A percentile compares a stretch with the other conserved stretches of the same genome.
phyloP scores from a whole-genome alignment of 2,113 vertebrate genomes.

The Cercopithecus mona region DNA sequence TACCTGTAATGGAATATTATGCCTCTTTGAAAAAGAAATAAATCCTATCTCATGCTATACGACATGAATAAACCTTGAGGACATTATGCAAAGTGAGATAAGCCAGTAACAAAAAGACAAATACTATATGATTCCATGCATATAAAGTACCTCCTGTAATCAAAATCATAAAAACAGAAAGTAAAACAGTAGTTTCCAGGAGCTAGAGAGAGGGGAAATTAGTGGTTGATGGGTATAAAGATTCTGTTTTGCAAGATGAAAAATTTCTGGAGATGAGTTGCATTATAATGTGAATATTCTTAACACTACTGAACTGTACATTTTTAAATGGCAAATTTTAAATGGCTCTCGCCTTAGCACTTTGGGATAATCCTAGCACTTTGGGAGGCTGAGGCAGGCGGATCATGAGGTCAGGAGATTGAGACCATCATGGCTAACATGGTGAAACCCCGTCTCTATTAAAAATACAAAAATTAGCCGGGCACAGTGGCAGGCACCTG shows the following conservation, averaged over 20 bases:
- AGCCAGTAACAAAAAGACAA: not conserved
- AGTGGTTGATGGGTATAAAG: not conserved
- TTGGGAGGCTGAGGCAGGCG: too few relatives aligned
- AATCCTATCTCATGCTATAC: not conserved
- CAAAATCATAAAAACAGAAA: not conserved
- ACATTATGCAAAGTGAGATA: not conserved
- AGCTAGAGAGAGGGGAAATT: not conserved
- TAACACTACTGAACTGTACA: not conserved
- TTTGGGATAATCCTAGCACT: too few relatives aligned
- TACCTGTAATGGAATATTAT: not conserved
- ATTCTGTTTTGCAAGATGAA: not conserved
- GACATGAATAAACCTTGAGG: not conserved
- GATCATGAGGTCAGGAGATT: too few relatives aligned
- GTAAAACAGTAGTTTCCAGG: not conserved
- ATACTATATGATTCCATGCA: not conserved
- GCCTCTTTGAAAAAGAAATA: not conserved
- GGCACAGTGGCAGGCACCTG: fast-evolving
- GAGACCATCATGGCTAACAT: too few relatives aligned
- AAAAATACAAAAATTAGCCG: too few relatives aligned
- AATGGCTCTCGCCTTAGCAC: too few relatives aligned
- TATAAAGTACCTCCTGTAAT: not conserved
- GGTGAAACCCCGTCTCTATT: too few relatives aligned
- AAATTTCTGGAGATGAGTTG: not conserved
- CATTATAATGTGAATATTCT: not conserved
- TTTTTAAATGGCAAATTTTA: not conserved